Evolutionary conservation across 35 echinoderm and acorn worm genomes (phyloP).

Genomic region (Strongylocentrotus purpuratus): DNA sequence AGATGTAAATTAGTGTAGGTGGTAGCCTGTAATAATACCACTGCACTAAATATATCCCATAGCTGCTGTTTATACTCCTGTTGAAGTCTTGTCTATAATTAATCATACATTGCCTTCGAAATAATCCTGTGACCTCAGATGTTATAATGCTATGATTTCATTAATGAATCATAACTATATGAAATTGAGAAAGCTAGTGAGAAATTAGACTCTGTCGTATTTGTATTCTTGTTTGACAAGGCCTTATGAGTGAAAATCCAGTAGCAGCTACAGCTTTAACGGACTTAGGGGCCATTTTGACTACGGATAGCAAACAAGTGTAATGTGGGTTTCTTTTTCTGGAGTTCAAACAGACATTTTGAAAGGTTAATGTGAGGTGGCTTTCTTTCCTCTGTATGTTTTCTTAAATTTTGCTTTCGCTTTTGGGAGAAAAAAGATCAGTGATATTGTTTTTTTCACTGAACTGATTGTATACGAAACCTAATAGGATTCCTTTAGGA

Average conservation of each 20-base stretch:
- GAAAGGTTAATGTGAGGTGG: neutral
- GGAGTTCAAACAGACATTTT: neutral
- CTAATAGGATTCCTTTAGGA: too few relatives aligned
- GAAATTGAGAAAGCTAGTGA: neutral
- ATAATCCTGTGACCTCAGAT: slow-evolving; percentile 1
- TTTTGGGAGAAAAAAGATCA: neutral
- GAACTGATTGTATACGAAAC: neutral
- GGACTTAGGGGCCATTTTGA: neutral
- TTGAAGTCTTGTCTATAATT: neutral
- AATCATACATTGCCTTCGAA: neutral
- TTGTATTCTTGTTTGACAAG: neutral
- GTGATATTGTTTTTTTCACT: neutral
- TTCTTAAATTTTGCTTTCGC: too few relatives aligned
- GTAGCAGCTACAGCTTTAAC: neutral
- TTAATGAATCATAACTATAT: neutral
- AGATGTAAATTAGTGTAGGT: neutral
- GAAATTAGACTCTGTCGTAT: neutral
- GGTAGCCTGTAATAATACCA: neutral
- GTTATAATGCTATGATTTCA: neutral
- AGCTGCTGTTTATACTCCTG: neutral
- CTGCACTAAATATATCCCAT: neutral
- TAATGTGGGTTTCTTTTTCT: neutral
- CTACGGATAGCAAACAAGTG: neutral
- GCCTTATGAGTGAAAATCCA: neutral
- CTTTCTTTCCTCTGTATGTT: neutral